These are phyloP conservation scores for Malthinus flaveolus DNA, from an alignment of 2,888 invertebrate genomes.

Conservation along the genomic window DNA sequence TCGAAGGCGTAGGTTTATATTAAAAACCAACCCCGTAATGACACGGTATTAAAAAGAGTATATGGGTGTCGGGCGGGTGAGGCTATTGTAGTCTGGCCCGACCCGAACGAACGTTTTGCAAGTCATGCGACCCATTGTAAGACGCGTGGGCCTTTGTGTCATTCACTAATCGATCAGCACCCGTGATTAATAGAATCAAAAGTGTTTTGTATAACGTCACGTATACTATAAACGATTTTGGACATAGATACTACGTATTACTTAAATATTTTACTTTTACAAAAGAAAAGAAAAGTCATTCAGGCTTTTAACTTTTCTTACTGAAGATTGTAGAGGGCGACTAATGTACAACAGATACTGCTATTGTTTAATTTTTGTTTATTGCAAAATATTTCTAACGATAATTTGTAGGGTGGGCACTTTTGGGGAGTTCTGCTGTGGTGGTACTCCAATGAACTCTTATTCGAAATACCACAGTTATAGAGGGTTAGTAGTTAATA, in stretches of 20 bases:
- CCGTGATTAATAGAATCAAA: conserved; percentile 37
- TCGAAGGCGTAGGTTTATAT: conserved; percentile 30
- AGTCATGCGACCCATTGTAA: conserved; percentile 37
- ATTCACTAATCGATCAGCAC: conserved; percentile 42
- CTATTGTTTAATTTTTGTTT: too few species aligned
- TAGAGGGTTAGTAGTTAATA: too few species aligned
- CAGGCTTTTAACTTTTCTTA: conserved; percentile 10
- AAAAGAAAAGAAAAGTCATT: conserved; percentile 29
- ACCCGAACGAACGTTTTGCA: conserved; percentile 36
- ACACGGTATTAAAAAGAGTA: conserved; percentile 35
- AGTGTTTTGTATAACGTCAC: conserved; percentile 39
- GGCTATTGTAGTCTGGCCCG: conserved; percentile 42
- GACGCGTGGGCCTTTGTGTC: conserved; percentile 36
- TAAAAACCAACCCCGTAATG: conserved; percentile 39
- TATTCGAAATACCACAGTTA: too few species aligned
- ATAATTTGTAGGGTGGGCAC: too few species aligned
- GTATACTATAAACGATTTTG: conserved; percentile 34
- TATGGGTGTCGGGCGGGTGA: conserved; percentile 40
- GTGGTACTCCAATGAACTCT: too few species aligned
- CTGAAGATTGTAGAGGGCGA: too few species aligned
- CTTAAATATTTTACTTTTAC: conserved; percentile 14
- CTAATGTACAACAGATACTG: too few species aligned
- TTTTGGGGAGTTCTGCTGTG: too few species aligned
- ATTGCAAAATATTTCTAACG: too few species aligned
- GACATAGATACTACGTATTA: conserved; percentile 31